A percentile compares a stretch with the other conserved stretches of the same genome.
phyloP scores from a whole-genome alignment of 2,113 vertebrate genomes.

The Eulacestoma nigropectus region DNA sequence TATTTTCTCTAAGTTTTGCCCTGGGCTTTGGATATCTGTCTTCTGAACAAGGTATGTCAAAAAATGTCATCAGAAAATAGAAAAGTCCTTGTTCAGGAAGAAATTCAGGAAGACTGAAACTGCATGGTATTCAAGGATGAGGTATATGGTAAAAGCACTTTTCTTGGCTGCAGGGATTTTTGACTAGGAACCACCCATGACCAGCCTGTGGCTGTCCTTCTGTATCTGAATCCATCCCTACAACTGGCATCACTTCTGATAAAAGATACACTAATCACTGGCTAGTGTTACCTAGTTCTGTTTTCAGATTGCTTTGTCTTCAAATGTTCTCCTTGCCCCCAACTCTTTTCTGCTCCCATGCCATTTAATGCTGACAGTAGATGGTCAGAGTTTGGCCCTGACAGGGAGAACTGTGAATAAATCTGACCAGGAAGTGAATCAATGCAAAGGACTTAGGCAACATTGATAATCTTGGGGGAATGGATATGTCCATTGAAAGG shows the following conservation, averaged over 20 bases:
- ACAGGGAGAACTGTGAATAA: not conserved
- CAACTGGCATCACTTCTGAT: not conserved
- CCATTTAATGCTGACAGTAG: not conserved
- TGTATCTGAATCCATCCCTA: not conserved
- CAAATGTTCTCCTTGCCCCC: fast-evolving
- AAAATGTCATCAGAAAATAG: not conserved
- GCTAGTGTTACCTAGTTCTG: not conserved
- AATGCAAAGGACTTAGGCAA: not conserved
- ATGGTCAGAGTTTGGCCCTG: not conserved
- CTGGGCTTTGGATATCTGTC: not conserved
- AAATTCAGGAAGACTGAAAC: not conserved
- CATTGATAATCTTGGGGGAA: not conserved
- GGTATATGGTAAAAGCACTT: not conserved
- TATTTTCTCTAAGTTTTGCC: not conserved
- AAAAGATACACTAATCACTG: not conserved
- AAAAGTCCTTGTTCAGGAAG: not conserved
- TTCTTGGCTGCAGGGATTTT: not conserved
- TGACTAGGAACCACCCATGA: not conserved
- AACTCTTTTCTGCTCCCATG: not conserved
- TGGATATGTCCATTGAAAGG: not conserved
- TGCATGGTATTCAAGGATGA: not conserved
- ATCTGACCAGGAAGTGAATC: not conserved
- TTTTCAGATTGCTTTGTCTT: not conserved
- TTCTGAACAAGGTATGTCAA: not conserved
- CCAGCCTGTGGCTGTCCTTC: not conserved